Conservation (phyloP, 1,140 invertebrate genomes). For the Periplaneta americana region DNA sequence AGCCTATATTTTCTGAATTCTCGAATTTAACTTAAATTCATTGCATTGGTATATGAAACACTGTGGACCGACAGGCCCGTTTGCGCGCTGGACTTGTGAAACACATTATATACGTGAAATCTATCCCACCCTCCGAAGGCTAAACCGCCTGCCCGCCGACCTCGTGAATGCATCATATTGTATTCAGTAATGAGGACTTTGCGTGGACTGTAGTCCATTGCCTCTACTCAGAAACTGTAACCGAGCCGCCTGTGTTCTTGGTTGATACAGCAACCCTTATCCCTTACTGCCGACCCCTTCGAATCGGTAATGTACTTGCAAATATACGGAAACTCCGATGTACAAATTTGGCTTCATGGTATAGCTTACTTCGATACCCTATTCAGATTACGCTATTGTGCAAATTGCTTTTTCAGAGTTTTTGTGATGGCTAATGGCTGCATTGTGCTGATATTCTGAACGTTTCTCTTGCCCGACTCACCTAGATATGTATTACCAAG, state of each 20-base stretch:
- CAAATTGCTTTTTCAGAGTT: neutral
- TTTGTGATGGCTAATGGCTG: neutral
- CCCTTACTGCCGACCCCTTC: neutral
- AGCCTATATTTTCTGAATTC: too few species aligned
- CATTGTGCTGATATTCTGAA: neutral
- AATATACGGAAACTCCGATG: neutral
- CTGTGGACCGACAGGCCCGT: too few species aligned
- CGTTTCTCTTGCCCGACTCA: neutral
- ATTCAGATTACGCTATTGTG: neutral
- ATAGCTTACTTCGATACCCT: neutral
- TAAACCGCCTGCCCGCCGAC: neutral
- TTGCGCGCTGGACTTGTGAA: too few species aligned
- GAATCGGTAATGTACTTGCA: neutral
- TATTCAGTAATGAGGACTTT: neutral
- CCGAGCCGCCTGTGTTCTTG: too few species aligned
- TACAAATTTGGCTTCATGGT: neutral
- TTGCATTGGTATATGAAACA: too few species aligned
- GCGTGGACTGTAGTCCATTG: neutral
- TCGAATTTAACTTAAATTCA: too few species aligned
- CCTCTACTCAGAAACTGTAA: too few species aligned
- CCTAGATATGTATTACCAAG: neutral
- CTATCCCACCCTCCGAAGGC: too few species aligned
- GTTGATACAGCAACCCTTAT: too few species aligned
- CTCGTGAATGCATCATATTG: neutral
- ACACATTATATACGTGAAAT: neutral